Evolutionary conservation across 2,888 invertebrate species (phyloP).

Genomic region (Eristalinus aeneus): DNA sequence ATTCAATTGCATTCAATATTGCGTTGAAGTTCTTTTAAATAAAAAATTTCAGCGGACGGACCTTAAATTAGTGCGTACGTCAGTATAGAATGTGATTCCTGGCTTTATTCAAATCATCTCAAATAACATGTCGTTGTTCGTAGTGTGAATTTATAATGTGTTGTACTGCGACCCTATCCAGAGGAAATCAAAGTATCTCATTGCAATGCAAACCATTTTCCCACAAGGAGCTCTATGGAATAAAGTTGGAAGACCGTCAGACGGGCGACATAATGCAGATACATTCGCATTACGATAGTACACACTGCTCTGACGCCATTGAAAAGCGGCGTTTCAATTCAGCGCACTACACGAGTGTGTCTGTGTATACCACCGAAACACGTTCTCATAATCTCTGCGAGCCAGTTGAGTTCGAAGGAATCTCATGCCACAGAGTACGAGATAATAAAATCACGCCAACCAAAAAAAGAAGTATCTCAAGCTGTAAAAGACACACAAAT

Average conservation of each 20-base stretch:
- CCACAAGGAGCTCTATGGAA: not conserved
- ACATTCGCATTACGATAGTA: not conserved
- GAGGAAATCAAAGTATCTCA: not conserved
- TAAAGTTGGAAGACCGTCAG: not conserved
- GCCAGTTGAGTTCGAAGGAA: conserved; percentile 32
- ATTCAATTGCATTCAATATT: too few relatives aligned
- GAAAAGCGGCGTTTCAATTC: not conserved
- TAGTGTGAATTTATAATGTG: not conserved
- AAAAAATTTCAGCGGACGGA: too few relatives aligned
- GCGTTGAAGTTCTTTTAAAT: too few relatives aligned
- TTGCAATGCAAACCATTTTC: not conserved
- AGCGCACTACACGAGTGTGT: not conserved
- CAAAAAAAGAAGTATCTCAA: conserved; percentile 44
- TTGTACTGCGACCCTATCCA: not conserved
- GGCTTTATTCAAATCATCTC: not conserved
- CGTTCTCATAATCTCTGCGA: conserved; percentile 36
- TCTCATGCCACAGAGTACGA: conserved; percentile 18
- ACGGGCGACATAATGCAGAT: not conserved
- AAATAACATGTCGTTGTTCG: not conserved
- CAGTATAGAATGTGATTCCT: too few relatives aligned
- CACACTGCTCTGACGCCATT: not conserved
- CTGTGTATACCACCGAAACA: not conserved
- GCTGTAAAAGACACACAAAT: conserved; percentile 45
- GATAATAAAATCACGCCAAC: conserved; percentile 17
- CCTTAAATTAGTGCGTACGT: too few relatives aligned